These are phyloP conservation scores for Agrilus biguttatus DNA, from an alignment of 2,888 invertebrate species.

Conservation along the genomic window DNA sequence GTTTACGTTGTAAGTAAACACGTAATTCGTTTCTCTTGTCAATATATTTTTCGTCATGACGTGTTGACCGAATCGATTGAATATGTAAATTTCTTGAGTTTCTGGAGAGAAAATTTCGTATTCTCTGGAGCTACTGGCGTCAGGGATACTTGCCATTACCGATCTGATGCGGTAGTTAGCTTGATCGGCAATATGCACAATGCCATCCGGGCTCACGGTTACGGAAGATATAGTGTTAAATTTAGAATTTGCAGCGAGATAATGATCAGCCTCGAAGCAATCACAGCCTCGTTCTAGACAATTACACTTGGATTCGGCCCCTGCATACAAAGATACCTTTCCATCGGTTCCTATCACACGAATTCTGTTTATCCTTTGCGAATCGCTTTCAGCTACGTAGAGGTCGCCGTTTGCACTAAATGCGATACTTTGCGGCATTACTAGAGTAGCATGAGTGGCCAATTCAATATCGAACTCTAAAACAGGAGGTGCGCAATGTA, in stretches of 20 bases:
- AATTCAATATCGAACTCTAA: constrained; percentile 71
- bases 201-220: constrained; percentile 84
- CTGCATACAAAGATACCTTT: constrained; percentile 84
- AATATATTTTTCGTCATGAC: constrained; percentile 85
- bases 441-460: constrained; percentile 80
- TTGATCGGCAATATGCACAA: constrained; percentile 91
- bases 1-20: constrained; percentile 92
- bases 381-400: constrained; percentile 91
- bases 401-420: constrained; percentile 86
- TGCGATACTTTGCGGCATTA: constrained; percentile 88
- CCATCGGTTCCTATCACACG: constrained; percentile 87
- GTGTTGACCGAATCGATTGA: constrained; percentile 91
- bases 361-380: constrained; percentile 83
- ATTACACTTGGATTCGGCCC: constrained; percentile 86
- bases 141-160: constrained; percentile 79
- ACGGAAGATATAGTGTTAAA: constrained; percentile 90
- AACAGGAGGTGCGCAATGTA: constrained; percentile 79
- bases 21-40: constrained; percentile 86
- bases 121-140: constrained; percentile 66
- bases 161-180: constrained; percentile 79
- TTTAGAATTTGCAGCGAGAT: constrained; percentile 82
- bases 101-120: constrained; percentile 93
- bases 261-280: constrained; percentile 85
- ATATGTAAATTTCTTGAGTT: constrained; percentile 87
- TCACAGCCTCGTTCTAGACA: constrained; percentile 83